phyloP scores from a whole-genome alignment of 2,888 invertebrate species.

The Formica aserva region DNA sequence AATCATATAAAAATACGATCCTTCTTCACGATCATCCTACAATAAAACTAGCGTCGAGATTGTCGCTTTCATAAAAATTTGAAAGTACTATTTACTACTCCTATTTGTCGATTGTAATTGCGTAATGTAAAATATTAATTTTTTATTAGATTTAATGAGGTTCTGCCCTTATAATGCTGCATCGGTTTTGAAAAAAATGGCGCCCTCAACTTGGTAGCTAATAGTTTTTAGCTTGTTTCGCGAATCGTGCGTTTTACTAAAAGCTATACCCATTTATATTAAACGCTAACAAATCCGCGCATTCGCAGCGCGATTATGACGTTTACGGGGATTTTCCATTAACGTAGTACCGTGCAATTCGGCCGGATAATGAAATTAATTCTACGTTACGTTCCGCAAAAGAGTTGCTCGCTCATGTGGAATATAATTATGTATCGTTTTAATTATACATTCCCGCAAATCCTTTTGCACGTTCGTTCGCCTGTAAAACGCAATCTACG shows the following conservation, averaged over 20 bases:
- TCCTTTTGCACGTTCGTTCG: conserved; percentile 46
- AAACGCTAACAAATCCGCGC: conserved; percentile 46
- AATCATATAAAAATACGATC: neutral
- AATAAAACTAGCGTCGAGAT: neutral
- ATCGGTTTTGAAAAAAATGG: conserved; percentile 15
- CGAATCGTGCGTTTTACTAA: conserved; percentile 32
- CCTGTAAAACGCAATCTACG: conserved; percentile 41
- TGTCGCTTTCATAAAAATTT: neutral
- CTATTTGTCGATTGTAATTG: neutral
- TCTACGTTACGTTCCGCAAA: conserved; percentile 51
- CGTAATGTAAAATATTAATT: neutral
- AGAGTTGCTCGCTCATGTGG: conserved; percentile 48
- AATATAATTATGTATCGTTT: conserved; percentile 55
- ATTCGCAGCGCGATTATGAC: conserved; percentile 50
- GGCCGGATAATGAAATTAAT: conserved; percentile 54
- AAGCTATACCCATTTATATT: conserved; percentile 45
- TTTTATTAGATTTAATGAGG: conserved; percentile 8
- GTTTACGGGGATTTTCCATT: conserved; percentile 53
- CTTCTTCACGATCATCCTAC: neutral
- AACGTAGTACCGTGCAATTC: conserved; percentile 50
- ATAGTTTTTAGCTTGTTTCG: conserved; percentile 14
- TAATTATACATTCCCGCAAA: conserved; percentile 51
- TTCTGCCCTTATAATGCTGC: neutral
- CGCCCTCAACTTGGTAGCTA: conserved; percentile 7
- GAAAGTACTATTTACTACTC: neutral